Evolutionary conservation across 2,113 vertebrate species (phyloP), one percentile per base, ranked within the genome.

Genomic region (Zonotrichia leucophrys): DNA sequence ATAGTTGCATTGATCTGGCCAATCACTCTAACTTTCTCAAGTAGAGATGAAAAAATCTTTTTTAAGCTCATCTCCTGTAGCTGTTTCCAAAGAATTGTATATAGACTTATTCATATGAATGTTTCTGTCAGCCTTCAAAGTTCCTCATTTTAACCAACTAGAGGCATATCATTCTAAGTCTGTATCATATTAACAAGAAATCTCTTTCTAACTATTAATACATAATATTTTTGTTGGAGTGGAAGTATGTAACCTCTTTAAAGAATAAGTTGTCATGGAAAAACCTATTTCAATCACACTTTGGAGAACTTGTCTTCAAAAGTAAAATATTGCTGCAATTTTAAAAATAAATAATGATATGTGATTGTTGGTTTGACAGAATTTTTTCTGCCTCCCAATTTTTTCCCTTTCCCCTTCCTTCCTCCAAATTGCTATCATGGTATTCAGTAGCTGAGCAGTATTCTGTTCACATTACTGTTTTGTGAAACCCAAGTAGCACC

Each of bases 331-430:
- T 84, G 50, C 25, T 87, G 13, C 4, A 19, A 24, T 41, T 59
- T 86, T 44, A 24, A 81, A 78, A 75, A 44, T 12, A 1, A 60
- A 49, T 47, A 58, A 89, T 55, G 11, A 12, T 62, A n/a, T 46
- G 9, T 74, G 27, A 13, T 41, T 64, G 46, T n/a, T 59, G 2
- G 11, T 83, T 80, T 41, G 3, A 30, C 2, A 1, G 6, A 30
- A 2, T 42, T 85, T 88, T 15, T 68, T 35, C 4, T 24, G 10
- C 2, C 4, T 24, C 28, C 9, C 2, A 15, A 31, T 72, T 67
- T 73, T 35, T 5, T 3, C 5, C 5, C 4, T 10, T 22, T 44
- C 1, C 1, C 5, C 7, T 25, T 42, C 7, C 9, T 0, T 27
- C 4, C 20, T 60, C 9, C 10, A 41, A 52, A 64, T 42, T 33